These are phyloP conservation scores for Macropus fuliginosus DNA, from an alignment of 2,797 vertebrate species.

Conservation along the genomic window DNA sequence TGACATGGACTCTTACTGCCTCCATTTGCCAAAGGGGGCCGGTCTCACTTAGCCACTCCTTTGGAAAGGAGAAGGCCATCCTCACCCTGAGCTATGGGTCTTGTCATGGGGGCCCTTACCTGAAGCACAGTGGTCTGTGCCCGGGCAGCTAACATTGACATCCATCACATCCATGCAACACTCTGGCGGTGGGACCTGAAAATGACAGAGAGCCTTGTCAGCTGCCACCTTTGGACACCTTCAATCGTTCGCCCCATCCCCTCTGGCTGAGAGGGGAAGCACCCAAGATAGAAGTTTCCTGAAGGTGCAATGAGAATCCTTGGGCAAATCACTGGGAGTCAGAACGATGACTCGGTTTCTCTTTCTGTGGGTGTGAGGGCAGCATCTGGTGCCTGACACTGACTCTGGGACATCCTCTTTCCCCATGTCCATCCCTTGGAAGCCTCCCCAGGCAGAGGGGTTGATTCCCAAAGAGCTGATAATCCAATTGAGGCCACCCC, in stretches of 20 bases:
- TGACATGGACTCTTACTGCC: not conserved
- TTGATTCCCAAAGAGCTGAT: not conserved
- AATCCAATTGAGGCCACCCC: not conserved
- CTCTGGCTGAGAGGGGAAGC: not conserved
- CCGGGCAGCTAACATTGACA: conserved; percentile 81
- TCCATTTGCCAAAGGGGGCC: not conserved
- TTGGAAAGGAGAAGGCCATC: not conserved
- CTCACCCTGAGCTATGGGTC: not conserved
- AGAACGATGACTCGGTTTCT: not conserved
- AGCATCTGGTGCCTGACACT: too few relatives aligned
- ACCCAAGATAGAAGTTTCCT: not conserved
- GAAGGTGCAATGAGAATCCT: not conserved
- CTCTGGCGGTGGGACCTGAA: conserved; percentile 77
- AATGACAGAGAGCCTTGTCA: not conserved
- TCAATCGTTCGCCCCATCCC: not conserved
- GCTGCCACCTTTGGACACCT: not conserved
- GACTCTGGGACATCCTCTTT: not conserved
- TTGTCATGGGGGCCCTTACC: conserved; percentile 75
- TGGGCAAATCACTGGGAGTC: not conserved
- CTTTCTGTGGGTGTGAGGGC: not conserved
- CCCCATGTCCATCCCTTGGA: not conserved
- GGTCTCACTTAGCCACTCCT: not conserved
- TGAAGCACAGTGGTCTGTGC: conserved; percentile 83
- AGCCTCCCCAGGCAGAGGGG: not conserved
- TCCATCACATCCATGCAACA: conserved; percentile 84